Evolutionary conservation across 2,113 vertebrate species (phyloP).

Genomic region (Saimiri boliviensis): DNA sequence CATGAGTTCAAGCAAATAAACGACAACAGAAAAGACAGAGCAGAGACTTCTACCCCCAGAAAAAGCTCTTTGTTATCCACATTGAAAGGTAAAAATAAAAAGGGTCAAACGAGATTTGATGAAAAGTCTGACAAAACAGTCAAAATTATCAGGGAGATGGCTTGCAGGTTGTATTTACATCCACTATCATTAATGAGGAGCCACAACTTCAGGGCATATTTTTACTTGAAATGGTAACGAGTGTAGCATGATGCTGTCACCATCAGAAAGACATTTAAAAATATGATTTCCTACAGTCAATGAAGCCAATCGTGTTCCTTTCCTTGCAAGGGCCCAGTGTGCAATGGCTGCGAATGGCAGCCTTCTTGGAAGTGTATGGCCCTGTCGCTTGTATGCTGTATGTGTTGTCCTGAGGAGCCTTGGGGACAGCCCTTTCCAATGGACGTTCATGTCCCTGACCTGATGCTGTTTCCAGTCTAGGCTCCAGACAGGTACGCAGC

Average conservation of each 20-base stretch:
- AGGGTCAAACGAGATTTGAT: background rate
- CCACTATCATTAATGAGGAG: background rate
- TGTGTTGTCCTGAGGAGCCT: background rate
- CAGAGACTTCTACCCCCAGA: background rate
- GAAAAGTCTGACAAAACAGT: background rate
- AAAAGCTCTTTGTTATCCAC: background rate
- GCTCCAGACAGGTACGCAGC: slow-evolving; percentile 90
- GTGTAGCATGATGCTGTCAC: background rate
- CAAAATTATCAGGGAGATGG: background rate
- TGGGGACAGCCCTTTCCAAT: background rate
- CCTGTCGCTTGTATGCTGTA: slow-evolving; percentile 66
- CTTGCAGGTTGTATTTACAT: background rate
- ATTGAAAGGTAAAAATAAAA: background rate
- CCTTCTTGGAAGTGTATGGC: slow-evolving; percentile 84
- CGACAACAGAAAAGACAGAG: background rate
- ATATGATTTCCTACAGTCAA: slow-evolving; percentile 72
- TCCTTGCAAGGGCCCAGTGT: slow-evolving; percentile 67
- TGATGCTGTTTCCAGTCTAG: slow-evolving; percentile 55
- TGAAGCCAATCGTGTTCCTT: slow-evolving; percentile 82
- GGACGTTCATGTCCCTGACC: background rate
- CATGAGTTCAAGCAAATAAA: background rate
- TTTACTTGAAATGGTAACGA: background rate
- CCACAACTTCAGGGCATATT: background rate
- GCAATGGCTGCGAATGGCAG: slow-evolving; percentile 55
- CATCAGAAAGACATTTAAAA: background rate